A percentile compares a stretch with the other conserved stretches of the same genome.
These are phyloP conservation scores for Pangasius macronema DNA, from an alignment of 2,797 vertebrate species.

Conservation along the genomic window DNA sequence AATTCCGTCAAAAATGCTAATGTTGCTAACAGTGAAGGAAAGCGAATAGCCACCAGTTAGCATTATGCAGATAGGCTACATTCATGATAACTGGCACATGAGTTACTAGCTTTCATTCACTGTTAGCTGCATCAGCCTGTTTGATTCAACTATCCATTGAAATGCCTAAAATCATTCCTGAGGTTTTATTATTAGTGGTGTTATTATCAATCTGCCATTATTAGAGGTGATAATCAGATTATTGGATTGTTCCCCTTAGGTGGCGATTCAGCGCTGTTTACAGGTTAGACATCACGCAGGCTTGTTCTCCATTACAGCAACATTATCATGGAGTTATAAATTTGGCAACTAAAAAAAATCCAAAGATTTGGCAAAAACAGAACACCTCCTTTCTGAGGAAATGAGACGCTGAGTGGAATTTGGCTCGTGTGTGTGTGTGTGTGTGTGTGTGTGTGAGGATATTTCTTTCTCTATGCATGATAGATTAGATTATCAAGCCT, in stretches of 20 bases:
- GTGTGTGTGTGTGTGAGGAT: conserved; percentile 40
- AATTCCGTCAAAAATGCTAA: conserved; percentile 39
- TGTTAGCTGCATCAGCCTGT: not conserved
- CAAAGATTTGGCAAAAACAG: conserved; percentile 52
- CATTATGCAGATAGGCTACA: not conserved
- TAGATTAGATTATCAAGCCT: conserved; percentile 56
- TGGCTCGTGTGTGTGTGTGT: conserved; percentile 55
- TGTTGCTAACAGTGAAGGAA: conserved; percentile 45
- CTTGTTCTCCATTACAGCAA: conserved; percentile 54
- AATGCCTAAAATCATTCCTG: conserved; percentile 79
- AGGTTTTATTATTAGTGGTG: conserved; percentile 72
- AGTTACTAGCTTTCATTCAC: not conserved
- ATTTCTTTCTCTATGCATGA: conserved; percentile 41
- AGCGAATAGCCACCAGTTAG: not conserved
- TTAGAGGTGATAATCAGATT: conserved; percentile 19
- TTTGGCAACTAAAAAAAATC: conserved; percentile 69
- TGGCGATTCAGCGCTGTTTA: conserved; percentile 25
- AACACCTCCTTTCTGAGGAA: conserved; percentile 30
- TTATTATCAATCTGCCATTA: conserved; percentile 30
- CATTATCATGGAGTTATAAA: conserved; percentile 71
- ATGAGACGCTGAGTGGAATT: conserved; percentile 31
- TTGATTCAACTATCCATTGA: conserved; percentile 25
- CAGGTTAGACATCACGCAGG: conserved; percentile 49
- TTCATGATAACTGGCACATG: not conserved
- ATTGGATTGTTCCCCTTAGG: not conserved